Evolutionary conservation across 2,888 invertebrate species (phyloP).

Genomic region (Amphipoea lucens): DNA sequence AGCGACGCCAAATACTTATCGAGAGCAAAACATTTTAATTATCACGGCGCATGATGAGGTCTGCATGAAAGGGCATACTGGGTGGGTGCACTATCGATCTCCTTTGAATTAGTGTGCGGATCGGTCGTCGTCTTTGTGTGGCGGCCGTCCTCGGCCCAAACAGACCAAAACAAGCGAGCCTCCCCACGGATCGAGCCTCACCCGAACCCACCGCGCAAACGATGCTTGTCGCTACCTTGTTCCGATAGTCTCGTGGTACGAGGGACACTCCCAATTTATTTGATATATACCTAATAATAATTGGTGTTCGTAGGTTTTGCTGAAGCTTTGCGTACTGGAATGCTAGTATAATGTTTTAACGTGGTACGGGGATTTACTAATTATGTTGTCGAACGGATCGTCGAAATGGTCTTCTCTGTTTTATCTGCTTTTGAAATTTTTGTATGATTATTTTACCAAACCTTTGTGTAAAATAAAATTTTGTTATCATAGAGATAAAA

Average conservation of each 20-base stretch:
- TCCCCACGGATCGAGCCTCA: constrained; percentile 72
- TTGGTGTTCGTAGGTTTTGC: constrained; percentile 36
- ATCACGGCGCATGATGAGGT: constrained; percentile 79
- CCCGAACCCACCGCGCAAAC: constrained; percentile 72
- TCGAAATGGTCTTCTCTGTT: not conserved
- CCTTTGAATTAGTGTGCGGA: constrained; percentile 90
- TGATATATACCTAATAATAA: constrained; percentile 62
- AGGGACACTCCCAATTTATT: constrained; percentile 74
- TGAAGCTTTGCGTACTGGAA: constrained; percentile 12
- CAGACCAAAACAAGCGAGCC: constrained; percentile 89
- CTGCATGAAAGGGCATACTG: constrained; percentile 85
- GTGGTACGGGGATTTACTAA: constrained; percentile 31
- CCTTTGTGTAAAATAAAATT: too few relatives aligned
- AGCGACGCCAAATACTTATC: constrained; percentile 52
- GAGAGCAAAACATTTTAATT: constrained; percentile 83
- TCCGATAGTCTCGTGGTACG: constrained; percentile 79
- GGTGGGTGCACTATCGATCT: constrained; percentile 90
- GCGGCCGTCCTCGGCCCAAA: constrained; percentile 88
- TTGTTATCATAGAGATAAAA: too few relatives aligned
- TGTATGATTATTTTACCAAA: constrained; percentile 14
- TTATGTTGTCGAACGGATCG: constrained; percentile 7
- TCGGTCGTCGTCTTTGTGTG: constrained; percentile 89
- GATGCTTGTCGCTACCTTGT: constrained; percentile 82
- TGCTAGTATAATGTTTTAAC: constrained; percentile 26
- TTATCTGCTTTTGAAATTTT: constrained; percentile 5